phyloP scores from a whole-genome alignment of 2,797 vertebrate genomes.

The Merluccius polli region DNA sequence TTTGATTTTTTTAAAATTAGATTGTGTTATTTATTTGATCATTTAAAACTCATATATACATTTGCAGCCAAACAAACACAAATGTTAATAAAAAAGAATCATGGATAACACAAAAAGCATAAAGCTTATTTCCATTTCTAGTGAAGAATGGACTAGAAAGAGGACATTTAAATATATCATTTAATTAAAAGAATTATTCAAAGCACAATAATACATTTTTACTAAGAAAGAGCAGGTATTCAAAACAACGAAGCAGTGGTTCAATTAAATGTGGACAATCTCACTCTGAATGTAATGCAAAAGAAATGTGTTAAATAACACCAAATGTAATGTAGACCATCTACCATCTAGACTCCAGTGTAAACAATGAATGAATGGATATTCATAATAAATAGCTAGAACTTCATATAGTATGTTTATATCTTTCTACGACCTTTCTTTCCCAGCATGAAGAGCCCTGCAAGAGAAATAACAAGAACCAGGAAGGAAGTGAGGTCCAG shows the following conservation, averaged over 20 bases:
- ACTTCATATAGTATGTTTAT: neutral
- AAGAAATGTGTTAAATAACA: neutral
- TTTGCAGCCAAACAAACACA: too few relatives aligned
- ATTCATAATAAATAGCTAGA: neutral
- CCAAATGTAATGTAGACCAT: neutral
- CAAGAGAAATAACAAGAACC: slow-evolving; percentile 51
- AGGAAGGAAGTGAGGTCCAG: slow-evolving; percentile 49
- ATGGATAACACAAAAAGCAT: too few relatives aligned
- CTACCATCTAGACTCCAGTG: too few relatives aligned
- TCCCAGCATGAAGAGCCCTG: slow-evolving; percentile 52
- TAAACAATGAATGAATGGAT: neutral
- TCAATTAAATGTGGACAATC: too few relatives aligned
- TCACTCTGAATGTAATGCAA: neutral
- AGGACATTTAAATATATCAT: too few relatives aligned
- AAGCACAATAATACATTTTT: neutral
- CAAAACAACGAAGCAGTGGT: too few relatives aligned
- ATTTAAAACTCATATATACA: too few relatives aligned
- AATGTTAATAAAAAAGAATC: too few relatives aligned
- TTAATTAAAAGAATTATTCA: neutral
- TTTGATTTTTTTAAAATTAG: too few relatives aligned
- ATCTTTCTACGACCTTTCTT: neutral
- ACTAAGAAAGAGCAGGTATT: neutral
- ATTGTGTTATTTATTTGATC: too few relatives aligned
- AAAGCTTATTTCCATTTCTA: too few relatives aligned
- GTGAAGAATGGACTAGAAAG: too few relatives aligned